These are phyloP conservation scores for Lottia gigantea DNA, from an alignment of 2,888 invertebrate species.

Conservation along the genomic window DNA sequence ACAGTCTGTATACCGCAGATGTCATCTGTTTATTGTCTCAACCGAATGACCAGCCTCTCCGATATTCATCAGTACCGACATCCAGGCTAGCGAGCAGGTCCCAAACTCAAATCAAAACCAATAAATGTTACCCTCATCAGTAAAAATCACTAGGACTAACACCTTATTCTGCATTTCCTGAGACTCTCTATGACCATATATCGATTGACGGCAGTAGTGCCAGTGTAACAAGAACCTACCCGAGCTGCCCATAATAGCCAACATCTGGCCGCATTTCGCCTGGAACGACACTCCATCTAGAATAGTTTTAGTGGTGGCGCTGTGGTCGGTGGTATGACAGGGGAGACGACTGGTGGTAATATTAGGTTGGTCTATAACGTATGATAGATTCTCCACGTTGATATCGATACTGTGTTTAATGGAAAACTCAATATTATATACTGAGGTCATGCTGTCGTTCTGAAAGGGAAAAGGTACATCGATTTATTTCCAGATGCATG, in stretches of 20 bases:
- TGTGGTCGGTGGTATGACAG: background rate
- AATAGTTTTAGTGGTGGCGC: slow-evolving; percentile 36
- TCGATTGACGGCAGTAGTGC: background rate
- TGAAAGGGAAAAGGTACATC: too few species aligned
- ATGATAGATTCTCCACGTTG: slow-evolving; percentile 45
- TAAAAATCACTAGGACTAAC: background rate
- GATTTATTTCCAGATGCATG: too few species aligned
- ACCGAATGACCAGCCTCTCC: too few species aligned
- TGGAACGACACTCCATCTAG: slow-evolving; percentile 54
- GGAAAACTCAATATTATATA: background rate
- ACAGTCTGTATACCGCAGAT: too few species aligned
- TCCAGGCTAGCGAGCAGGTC: too few species aligned
- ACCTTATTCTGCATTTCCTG: background rate
- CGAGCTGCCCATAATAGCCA: slow-evolving; percentile 60
- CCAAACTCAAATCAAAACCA: too few species aligned
- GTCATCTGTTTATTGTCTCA: too few species aligned
- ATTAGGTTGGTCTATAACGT: slow-evolving; percentile 39
- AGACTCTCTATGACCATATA: too few species aligned
- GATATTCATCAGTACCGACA: too few species aligned
- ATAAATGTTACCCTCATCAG: too few species aligned
- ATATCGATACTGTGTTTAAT: slow-evolving; percentile 40
- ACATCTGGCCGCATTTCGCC: slow-evolving; percentile 54
- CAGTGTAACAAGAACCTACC: slow-evolving; percentile 34
- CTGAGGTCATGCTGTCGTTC: background rate
- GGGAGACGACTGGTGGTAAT: background rate